phyloP scores from a whole-genome alignment of 2,888 invertebrate species.

The Chrysolina haemoptera region DNA sequence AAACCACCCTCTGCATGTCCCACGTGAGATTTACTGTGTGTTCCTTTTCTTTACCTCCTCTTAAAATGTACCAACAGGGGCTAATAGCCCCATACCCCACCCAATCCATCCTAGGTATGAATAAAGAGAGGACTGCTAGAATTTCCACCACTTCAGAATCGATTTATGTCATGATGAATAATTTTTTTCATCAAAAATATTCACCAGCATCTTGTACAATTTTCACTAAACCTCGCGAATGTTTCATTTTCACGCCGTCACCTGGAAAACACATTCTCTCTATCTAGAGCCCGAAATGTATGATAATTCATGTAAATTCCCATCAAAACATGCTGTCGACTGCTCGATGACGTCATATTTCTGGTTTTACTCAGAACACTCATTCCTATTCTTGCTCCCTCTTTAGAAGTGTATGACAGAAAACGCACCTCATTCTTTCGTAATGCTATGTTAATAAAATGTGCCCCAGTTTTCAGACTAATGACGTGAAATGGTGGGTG shows the following conservation, averaged over 20 bases:
- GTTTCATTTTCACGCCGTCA: constrained; percentile 9
- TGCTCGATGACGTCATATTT: constrained; percentile 18
- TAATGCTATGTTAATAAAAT: constrained; percentile 20
- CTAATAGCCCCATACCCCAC: too few species aligned
- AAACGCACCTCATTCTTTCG: constrained; percentile 1
- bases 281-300: background rate
- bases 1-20: too few species aligned
- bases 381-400: constrained; percentile 7
- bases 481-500: constrained; percentile 12
- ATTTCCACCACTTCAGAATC: too few species aligned
- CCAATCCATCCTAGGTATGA: too few species aligned
- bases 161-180: too few species aligned
- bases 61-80: too few species aligned
- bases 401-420: background rate
- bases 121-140: too few species aligned
- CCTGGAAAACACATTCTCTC: background rate
- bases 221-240: background rate
- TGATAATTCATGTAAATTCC: constrained; percentile 16
- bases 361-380: background rate
- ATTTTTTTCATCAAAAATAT: too few species aligned
- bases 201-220: background rate
- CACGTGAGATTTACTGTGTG: too few species aligned
- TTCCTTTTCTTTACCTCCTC: too few species aligned
- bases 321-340: constrained; percentile 10
- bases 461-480: constrained; percentile 21